phyloP scores from a whole-genome alignment of 2,113 vertebrate genomes.

The Grus americana region DNA sequence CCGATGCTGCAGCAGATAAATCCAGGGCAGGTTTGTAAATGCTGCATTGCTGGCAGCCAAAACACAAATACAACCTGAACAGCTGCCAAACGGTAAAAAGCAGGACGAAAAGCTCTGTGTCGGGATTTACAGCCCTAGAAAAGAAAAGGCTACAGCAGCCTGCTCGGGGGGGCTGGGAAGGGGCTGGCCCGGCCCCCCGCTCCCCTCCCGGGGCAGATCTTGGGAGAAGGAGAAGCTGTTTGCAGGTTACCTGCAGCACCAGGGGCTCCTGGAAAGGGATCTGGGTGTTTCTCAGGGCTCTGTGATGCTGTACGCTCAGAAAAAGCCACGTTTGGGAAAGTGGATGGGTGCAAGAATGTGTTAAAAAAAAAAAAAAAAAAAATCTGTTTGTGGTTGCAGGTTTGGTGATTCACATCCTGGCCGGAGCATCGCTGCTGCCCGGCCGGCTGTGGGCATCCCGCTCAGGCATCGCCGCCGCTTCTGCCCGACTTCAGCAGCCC shows the following conservation, averaged over 20 bases:
- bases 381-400: background rate
- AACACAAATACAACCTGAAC: constrained; percentile 46
- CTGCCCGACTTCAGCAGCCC: background rate
- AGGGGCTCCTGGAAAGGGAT: background rate
- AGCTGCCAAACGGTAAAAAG: constrained; percentile 21
- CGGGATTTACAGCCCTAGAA: constrained; percentile 24
- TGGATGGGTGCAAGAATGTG: background rate
- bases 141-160: background rate
- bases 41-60: constrained; percentile 64
- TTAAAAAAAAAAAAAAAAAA: background rate
- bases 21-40: constrained; percentile 50
- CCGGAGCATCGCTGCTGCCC: fast-evolving
- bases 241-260: background rate
- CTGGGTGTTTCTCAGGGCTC: background rate
- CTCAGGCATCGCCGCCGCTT: fast-evolving
- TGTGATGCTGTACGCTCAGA: background rate
- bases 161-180: background rate
- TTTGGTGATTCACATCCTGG: background rate
- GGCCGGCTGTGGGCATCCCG: fast-evolving
- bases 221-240: background rate
- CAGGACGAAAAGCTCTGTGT: background rate
- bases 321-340: background rate
- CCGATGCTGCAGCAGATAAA: constrained; percentile 1
- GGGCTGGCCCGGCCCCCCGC: background rate
- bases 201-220: background rate